Conservation (phyloP, 1,140 invertebrate species). For the Dendrolimus punctatus region DNA sequence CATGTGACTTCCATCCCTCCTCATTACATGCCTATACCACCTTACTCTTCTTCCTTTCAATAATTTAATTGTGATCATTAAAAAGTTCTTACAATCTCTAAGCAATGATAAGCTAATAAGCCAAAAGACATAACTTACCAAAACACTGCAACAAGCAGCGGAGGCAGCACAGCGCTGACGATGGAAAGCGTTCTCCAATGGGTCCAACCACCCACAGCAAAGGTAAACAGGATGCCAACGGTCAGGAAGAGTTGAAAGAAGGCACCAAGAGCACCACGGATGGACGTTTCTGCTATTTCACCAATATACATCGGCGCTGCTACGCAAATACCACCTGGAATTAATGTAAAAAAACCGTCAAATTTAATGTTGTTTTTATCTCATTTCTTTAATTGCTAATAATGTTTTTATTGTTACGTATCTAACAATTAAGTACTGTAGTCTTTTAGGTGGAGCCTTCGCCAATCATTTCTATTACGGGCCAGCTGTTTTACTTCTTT, state of each 20-base stretch:
- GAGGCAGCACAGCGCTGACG: conserved; percentile 77
- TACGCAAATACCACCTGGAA: conserved; percentile 84
- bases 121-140: conserved; percentile 57
- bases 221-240: conserved; percentile 86
- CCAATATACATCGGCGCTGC: conserved; percentile 89
- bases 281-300: conserved; percentile 87
- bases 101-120: background rate
- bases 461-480: too few species aligned
- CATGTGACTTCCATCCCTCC: too few species aligned
- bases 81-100: too few species aligned
- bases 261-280: conserved; percentile 85
- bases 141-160: conserved; percentile 78
- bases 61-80: too few species aligned
- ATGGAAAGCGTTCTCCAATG: conserved; percentile 78
- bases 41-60: too few species aligned
- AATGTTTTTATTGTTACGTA: too few species aligned
- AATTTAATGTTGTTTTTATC: too few species aligned
- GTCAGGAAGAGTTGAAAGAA: conserved; percentile 89
- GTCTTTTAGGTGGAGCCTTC: too few species aligned
- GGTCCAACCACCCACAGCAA: conserved; percentile 78
- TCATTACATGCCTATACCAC: too few species aligned
- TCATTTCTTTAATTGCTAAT: too few species aligned
- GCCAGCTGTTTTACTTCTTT: too few species aligned
- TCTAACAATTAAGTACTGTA: too few species aligned
- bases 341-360: background rate